phyloP scores from a whole-genome alignment of 1,140 invertebrate genomes.

The Drosophila quadrilineata region DNA sequence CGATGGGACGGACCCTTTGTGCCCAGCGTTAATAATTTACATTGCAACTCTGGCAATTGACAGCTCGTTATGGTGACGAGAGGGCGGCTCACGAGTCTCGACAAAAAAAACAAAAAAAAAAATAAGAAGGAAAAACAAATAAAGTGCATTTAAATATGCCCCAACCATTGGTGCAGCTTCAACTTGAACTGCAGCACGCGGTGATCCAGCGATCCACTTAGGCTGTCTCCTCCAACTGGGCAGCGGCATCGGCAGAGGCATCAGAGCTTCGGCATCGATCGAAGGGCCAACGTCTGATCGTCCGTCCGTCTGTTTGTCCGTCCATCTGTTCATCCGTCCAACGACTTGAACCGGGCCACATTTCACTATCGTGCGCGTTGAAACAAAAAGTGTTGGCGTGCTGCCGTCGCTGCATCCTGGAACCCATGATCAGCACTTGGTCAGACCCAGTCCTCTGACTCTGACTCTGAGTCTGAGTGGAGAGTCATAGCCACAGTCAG shows the following conservation, averaged over 20 bases:
- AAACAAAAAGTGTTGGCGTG: conserved; percentile 71
- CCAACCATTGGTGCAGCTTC: background rate
- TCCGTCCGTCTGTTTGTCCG: too few species aligned
- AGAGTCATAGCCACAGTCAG: conserved; percentile 2
- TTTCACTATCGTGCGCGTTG: conserved; percentile 66
- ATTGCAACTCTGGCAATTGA: conserved; percentile 47
- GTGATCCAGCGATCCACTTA: conserved; percentile 49
- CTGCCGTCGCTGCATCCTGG: conserved; percentile 47
- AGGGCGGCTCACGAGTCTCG: conserved; percentile 32
- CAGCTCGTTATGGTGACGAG: conserved; percentile 44
- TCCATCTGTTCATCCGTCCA: too few species aligned
- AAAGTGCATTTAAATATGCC: conserved; percentile 60
- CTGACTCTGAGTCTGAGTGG: background rate
- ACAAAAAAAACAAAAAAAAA: too few species aligned
- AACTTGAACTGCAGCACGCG: background rate
- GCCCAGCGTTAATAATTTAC: conserved; percentile 40
- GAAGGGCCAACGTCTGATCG: too few species aligned
- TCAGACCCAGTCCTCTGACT: background rate
- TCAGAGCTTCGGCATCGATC: conserved; percentile 4
- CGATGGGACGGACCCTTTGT: background rate
- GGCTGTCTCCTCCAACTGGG: conserved; percentile 44
- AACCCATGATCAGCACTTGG: conserved; percentile 18
- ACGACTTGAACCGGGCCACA: conserved; percentile 38
- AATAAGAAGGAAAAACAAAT: conserved; percentile 56
- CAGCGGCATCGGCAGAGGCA: background rate